Evolutionary conservation across 2,888 invertebrate species (phyloP).

Genomic region (Brachypalpus laphriformis): DNA sequence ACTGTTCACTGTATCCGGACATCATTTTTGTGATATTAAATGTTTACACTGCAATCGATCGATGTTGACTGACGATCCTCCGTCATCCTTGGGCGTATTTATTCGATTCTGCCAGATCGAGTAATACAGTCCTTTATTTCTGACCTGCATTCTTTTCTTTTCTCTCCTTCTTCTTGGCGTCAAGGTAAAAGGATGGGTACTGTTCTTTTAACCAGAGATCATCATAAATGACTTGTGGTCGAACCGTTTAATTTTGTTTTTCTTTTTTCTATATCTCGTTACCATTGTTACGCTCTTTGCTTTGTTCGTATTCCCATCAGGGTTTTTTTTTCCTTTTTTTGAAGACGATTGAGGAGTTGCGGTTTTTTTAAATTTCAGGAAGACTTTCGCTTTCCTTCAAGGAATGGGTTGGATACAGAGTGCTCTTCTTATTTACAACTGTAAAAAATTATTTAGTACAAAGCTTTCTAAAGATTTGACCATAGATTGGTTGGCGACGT

Average conservation of each 20-base stretch:
- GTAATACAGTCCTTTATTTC: slow-evolving; percentile 34
- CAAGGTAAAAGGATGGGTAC: slow-evolving; percentile 58
- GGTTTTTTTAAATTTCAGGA: slow-evolving; percentile 60
- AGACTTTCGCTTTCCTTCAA: slow-evolving; percentile 64
- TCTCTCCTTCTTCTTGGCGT: slow-evolving; percentile 15
- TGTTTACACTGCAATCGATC: slow-evolving; percentile 46
- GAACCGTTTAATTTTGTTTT: slow-evolving; percentile 69
- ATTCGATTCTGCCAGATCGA: slow-evolving; percentile 35
- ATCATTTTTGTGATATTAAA: slow-evolving; percentile 24
- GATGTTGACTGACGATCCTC: slow-evolving; percentile 53
- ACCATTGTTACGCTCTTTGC: slow-evolving; percentile 43
- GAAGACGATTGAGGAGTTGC: slow-evolving; percentile 47
- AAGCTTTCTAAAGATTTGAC: not conserved
- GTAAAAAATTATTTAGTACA: not conserved
- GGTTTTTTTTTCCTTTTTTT: slow-evolving; percentile 9
- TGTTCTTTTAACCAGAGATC: slow-evolving; percentile 34
- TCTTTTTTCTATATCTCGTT: slow-evolving; percentile 34
- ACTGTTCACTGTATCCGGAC: slow-evolving; percentile 67
- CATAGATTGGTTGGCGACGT: not conserved
- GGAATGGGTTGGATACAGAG: slow-evolving; percentile 14
- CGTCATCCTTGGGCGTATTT: slow-evolving; percentile 57
- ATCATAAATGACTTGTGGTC: slow-evolving; percentile 69
- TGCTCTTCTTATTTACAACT: not conserved
- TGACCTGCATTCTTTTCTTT: slow-evolving; percentile 53
- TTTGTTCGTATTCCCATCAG: slow-evolving; percentile 14